Conservation (phyloP, 2,797 vertebrate species). For the Furcifer pardalis region DNA sequence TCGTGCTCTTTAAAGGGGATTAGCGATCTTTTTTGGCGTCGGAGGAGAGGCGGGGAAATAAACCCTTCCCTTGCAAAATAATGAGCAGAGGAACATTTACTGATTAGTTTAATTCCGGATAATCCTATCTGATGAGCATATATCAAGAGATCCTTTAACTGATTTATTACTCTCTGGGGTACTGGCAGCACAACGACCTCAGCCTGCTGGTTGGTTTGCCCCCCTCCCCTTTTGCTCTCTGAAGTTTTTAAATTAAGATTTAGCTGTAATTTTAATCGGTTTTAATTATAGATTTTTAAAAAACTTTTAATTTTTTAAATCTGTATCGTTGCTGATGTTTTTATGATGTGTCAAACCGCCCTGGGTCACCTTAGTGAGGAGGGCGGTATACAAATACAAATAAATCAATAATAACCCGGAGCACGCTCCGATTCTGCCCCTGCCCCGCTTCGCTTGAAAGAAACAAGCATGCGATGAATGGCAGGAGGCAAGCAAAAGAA, state of each 20-base stretch:
- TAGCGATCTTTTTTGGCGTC: slow-evolving; percentile 75
- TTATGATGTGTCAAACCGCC: no score
- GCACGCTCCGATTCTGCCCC: not conserved
- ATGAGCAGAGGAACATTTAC: slow-evolving; percentile 84
- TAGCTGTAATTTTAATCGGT: no score
- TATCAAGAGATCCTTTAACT: slow-evolving; percentile 75
- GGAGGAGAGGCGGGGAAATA: slow-evolving; percentile 79
- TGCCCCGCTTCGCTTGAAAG: not conserved
- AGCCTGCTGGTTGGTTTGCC: no score
- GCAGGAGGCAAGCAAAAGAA: not conserved
- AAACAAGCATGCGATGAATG: not conserved
- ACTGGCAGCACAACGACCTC: no score
- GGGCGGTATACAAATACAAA: no score
- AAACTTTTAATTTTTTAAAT: no score
- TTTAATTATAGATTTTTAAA: no score
- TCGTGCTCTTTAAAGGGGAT: slow-evolving; percentile 81
- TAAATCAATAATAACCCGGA: no score
- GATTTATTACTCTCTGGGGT: slow-evolving; percentile 71
- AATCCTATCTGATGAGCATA: slow-evolving; percentile 81
- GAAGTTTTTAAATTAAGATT: no score
- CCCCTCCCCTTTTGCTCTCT: no score
- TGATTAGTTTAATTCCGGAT: slow-evolving; percentile 86
- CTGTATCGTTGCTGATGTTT: no score
- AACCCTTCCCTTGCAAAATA: slow-evolving; percentile 81
- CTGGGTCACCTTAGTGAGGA: no score